Percentiles rank a stretch among this genome's conserved stretches.
Conservation (phyloP, 1,140 invertebrate genomes). For the Drosophila trapezifrons region DNA sequence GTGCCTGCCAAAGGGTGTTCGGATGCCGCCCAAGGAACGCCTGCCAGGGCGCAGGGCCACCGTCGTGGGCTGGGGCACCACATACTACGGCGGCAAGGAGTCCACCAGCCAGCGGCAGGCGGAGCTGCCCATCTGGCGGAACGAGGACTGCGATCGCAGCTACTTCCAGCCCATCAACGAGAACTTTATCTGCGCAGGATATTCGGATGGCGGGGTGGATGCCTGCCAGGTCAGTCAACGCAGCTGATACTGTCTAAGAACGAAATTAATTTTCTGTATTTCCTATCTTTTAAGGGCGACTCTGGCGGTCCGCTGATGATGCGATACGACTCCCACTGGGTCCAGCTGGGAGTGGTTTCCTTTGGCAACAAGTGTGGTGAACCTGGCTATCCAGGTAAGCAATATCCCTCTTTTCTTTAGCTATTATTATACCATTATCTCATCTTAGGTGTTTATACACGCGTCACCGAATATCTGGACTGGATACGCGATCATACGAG, state of each 20-base stretch:
- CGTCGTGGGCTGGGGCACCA: constrained; percentile 96
- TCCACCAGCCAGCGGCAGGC: constrained; percentile 93
- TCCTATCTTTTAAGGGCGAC: constrained; percentile 77
- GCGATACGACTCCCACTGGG: constrained; percentile 90
- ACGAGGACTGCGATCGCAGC: constrained; percentile 94
- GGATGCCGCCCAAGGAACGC: constrained; percentile 79
- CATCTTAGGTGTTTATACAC: constrained; percentile 86
- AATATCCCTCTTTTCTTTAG: no score
- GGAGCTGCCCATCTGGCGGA: constrained; percentile 94
- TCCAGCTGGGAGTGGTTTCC: constrained; percentile 94
- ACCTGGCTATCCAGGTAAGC: constrained; percentile 89
- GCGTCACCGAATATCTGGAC: constrained; percentile 80
- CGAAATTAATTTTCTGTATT: background rate
- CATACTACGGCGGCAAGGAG: constrained; percentile 93
- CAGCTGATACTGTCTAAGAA: rapidly evolving
- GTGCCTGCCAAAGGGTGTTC: constrained; percentile 88
- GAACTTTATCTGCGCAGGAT: constrained; percentile 96
- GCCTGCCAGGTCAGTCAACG: constrained; percentile 91
- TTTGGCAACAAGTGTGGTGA: constrained; percentile 96
- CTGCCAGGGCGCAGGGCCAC: constrained; percentile 87
- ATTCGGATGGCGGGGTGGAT: constrained; percentile 94
- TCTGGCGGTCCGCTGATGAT: constrained; percentile 93
- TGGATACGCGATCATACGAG: constrained; percentile 83
- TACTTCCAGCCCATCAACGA: constrained; percentile 96
- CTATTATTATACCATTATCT: no score